Base-by-base conservation (phyloP, 1,140 invertebrate genomes). In the Diplogasteroides magnus region DNA sequence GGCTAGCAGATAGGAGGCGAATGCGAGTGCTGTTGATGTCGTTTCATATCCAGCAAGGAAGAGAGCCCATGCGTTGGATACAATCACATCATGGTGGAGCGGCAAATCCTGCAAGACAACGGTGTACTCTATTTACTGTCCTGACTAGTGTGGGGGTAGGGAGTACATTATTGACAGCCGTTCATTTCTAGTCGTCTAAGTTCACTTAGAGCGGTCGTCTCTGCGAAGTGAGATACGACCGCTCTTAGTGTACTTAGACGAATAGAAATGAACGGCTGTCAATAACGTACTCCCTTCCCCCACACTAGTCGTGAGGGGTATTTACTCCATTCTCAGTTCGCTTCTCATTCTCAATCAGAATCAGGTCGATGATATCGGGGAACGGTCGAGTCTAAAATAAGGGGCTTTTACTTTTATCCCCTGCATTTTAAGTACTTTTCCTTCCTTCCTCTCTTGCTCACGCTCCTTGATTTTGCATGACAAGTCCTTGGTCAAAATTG, bases 41-140 rank as follows among this genome's bases (percentile, higher is more conserved):
- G 85, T 85, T 29, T 85, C 84, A 67, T 81, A 84, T 13, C 84
- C 84, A 63, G 83, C 86, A 48, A 85, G 56, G 31, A 84, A 79
- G 64, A 85, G 83, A 1, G 85, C 2, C 6, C 28, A 61, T 23
- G 59, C 59, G n/a, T 61, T 61, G 59, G 6, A 25, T 14, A 61
- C 28, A 14, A 61, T 29, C 25, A 61, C 37, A 6, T 48, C 37
- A 19, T 48, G 37, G 37, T 48, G 37, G 6, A 48, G 37, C 37
- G 37, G 37, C 37, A 11, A 19, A 6, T 11, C 19, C 37, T 48
- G 37, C 6, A 48, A n/a, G n/a, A n/a, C n/a, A n/a, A n/a, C n/a
- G n/a, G n/a, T n/a, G n/a, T n/a, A n/a, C n/a, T n/a, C n/a, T n/a
- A n/a, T n/a, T n/a, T n/a, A n/a, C n/a, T n/a, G n/a, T n/a, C n/a